Base-by-base conservation (phyloP, 2,888 invertebrate genomes). In the Agelastica alni region DNA sequence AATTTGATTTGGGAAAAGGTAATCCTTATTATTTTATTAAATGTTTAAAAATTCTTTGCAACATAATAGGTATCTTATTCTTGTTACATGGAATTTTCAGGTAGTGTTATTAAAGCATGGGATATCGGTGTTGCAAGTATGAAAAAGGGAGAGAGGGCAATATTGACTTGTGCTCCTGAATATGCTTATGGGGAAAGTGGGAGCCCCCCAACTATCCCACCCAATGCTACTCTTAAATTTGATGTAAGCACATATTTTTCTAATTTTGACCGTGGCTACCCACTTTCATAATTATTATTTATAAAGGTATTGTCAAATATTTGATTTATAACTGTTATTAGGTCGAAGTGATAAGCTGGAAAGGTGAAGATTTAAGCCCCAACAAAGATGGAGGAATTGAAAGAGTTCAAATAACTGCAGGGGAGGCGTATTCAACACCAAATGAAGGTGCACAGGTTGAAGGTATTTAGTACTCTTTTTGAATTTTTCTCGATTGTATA, bases 91-190 rank as follows among this genome's bases (percentile, higher is more conserved):
- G n/a, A n/a, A n/a, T n/a, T n/a, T n/a, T n/a, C n/a, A 91, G 91
- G 86, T 0, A 77, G 78, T 45, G 95, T 96, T 1, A 96, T 97
- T 60, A 91, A 91, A 79, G 95, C 88, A 77, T 98, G 96, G 91
- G 97, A 98, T 70, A 82, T 93, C 61, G 96, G 95, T 18, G 88
- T 98, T 10, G 89, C 91, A 0, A 89, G 93, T 0, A 98, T 99
- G 98, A 91, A 88, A 76, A 87, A 87, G 66, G 92, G 93, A 0
- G 96, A 97, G 77, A 80, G 89, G 45, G 89, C 92, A 41, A 80
- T 86, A 46, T 77, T 98, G 43, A 91, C 88, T 0, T 94, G 96
- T 78, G 86, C 88, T 44, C 83, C 96, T 0, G 87, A 93, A 55
- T 97, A 95, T 78, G 97, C 93, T 0, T 97, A 97, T 71, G 96